Evolutionary conservation across 1,140 invertebrate species (phyloP).

Genomic region (Ostrea denselamellosa): DNA sequence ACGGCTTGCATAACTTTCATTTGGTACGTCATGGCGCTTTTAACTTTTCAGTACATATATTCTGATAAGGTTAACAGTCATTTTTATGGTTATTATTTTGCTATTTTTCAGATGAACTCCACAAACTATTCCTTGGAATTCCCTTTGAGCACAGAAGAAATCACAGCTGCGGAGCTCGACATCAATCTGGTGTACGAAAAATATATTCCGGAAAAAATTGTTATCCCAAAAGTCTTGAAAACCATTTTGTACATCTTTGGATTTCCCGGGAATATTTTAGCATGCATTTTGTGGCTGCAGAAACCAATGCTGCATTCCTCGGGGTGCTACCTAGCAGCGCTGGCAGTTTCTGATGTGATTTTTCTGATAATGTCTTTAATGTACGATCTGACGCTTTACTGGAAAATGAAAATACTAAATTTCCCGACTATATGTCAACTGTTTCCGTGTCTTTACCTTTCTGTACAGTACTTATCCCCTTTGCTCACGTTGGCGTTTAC

Average conservation of each 20-base stretch:
- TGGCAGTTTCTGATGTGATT: slow-evolving; percentile 75
- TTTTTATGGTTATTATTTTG: neutral
- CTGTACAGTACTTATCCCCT: slow-evolving; percentile 76
- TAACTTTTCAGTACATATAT: too few relatives aligned
- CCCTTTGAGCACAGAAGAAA: neutral
- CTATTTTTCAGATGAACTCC: slow-evolving; percentile 8
- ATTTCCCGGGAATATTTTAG: slow-evolving; percentile 75
- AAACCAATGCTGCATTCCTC: slow-evolving; percentile 76
- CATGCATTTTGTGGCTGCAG: slow-evolving; percentile 76
- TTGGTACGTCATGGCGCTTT: too few relatives aligned
- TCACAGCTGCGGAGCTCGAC: neutral
- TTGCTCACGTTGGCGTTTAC: slow-evolving; percentile 87
- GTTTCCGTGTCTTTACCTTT: slow-evolving; percentile 71
- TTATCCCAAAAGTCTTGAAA: slow-evolving; percentile 63
- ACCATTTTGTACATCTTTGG: slow-evolving; percentile 74
- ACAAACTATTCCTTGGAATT: neutral
- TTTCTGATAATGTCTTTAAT: slow-evolving; percentile 74
- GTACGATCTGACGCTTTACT: slow-evolving; percentile 72
- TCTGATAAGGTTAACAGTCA: too few relatives aligned
- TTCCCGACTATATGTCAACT: slow-evolving; percentile 70
- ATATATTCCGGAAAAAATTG: slow-evolving; percentile 55
- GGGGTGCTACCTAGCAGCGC: slow-evolving; percentile 76
- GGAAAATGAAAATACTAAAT: slow-evolving; percentile 67
- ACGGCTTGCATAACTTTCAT: too few relatives aligned
- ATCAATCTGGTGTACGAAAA: slow-evolving; percentile 53